phyloP scores from a whole-genome alignment of 2,888 invertebrate species.

The Epsilonema sp. region DNA sequence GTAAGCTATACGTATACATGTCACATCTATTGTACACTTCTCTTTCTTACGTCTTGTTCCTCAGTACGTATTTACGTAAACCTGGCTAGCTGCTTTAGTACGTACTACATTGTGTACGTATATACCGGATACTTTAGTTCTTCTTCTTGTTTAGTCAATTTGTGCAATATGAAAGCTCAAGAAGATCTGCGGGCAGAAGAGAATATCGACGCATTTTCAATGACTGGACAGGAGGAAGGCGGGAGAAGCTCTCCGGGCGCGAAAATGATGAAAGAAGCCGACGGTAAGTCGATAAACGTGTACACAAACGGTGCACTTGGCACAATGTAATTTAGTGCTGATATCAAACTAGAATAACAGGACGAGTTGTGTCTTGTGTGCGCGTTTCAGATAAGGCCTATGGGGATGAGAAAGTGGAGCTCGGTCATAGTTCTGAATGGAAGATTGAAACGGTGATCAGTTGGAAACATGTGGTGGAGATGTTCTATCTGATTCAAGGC shows the following conservation, averaged over 20 bases:
- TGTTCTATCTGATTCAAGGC: no score
- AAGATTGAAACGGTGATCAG: constrained; percentile 22
- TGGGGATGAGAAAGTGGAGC: background rate
- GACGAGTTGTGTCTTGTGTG: no score
- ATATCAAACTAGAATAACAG: no score
- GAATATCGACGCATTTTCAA: constrained; percentile 28
- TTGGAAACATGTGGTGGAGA: constrained; percentile 23
- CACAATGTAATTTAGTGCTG: no score
- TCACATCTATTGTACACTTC: background rate
- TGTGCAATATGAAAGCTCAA: constrained; percentile 26
- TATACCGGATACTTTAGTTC: no score
- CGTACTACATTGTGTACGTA: no score
- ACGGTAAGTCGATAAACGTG: no score
- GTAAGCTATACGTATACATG: constrained; percentile 14
- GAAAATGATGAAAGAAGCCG: background rate
- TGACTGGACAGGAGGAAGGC: constrained; percentile 18
- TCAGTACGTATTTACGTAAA: no score
- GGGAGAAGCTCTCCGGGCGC: constrained; percentile 17
- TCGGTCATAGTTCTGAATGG: constrained; percentile 11
- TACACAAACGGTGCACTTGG: no score
- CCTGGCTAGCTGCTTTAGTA: no score
- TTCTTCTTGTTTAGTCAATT: constrained; percentile 25
- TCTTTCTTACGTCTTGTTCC: no score
- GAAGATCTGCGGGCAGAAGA: constrained; percentile 26
- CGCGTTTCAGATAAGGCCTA: background rate